phyloP scores from a whole-genome alignment of 2,888 invertebrate genomes.

The Xiphydria camelus region DNA sequence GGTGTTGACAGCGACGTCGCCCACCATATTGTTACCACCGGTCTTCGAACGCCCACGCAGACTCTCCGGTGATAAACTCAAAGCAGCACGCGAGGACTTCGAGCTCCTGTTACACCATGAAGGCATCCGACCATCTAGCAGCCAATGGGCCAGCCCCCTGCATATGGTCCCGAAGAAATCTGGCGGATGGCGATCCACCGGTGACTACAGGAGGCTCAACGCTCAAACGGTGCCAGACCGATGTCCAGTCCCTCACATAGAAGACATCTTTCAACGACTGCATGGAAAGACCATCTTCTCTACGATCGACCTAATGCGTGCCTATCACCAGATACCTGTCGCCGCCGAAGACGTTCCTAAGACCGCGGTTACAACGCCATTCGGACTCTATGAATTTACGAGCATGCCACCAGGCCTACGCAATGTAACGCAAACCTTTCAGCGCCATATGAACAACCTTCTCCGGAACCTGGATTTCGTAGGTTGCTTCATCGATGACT shows the following conservation, averaged over 20 bases:
- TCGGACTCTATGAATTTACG: slow-evolving; percentile 14
- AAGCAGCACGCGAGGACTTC: slow-evolving; percentile 63
- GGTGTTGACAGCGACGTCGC: slow-evolving; percentile 2
- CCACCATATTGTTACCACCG: slow-evolving; percentile 16
- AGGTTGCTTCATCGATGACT: slow-evolving; percentile 29
- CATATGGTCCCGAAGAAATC: slow-evolving; percentile 13
- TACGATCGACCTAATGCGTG: slow-evolving; percentile 13
- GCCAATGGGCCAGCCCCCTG: slow-evolving; percentile 20
- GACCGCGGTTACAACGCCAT: slow-evolving; percentile 17
- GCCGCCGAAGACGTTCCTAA: slow-evolving; percentile 10
- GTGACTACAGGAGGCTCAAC: slow-evolving; percentile 17
- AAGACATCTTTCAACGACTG: slow-evolving; percentile 9
- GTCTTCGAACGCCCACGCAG: slow-evolving; percentile 58
- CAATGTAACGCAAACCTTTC: slow-evolving; percentile 32
- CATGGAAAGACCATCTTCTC: slow-evolving; percentile 16
- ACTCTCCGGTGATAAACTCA: slow-evolving; percentile 76
- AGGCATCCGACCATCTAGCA: slow-evolving; percentile 9
- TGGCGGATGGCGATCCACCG: slow-evolving; percentile 10
- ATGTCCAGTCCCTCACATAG: slow-evolving; percentile 11
- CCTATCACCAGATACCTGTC: slow-evolving; percentile 17
- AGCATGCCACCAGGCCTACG: slow-evolving; percentile 25
- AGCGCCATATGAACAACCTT: slow-evolving; percentile 32
- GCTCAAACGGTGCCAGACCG: slow-evolving; percentile 12
- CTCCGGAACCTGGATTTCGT: slow-evolving; percentile 23
- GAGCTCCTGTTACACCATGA: slow-evolving; percentile 7